Evolutionary conservation across 2,888 invertebrate species (phyloP).

Genomic region (Epinotia ramella): DNA sequence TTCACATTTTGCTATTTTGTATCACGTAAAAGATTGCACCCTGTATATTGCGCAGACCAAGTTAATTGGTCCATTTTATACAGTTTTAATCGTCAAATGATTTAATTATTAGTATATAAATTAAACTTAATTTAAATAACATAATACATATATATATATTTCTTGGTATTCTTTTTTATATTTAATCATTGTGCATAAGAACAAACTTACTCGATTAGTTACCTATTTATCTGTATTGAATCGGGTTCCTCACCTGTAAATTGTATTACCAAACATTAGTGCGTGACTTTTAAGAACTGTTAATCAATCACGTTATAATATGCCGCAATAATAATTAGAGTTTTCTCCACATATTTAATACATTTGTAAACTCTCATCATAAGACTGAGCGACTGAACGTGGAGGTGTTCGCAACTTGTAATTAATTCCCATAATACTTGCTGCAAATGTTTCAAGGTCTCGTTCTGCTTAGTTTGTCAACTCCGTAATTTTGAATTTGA

Average conservation of each 20-base stretch:
- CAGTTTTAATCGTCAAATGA: no score
- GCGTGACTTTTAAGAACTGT: constrained; percentile 2
- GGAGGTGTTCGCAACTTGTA: constrained; percentile 67
- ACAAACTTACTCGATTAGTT: neutral
- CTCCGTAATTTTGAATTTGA: constrained; percentile 72
- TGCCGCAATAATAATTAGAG: neutral
- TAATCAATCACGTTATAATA: constrained; percentile 10
- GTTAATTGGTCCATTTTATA: no score
- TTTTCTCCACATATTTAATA: neutral
- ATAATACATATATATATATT: no score
- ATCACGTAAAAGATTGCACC: no score
- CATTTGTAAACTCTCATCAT: neutral
- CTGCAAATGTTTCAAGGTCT: constrained; percentile 84
- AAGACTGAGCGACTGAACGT: constrained; percentile 17
- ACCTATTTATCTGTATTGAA: neutral
- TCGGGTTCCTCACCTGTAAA: constrained; percentile 4
- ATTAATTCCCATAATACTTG: constrained; percentile 80
- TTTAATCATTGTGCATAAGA: neutral
- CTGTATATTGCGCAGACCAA: no score
- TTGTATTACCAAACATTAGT: constrained; percentile 3
- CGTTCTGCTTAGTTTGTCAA: constrained; percentile 82
- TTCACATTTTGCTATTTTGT: no score
- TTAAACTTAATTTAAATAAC: no score
- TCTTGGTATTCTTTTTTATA: no score
- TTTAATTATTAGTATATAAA: no score